Base-by-base conservation (phyloP, 2,113 vertebrate genomes). In the Hippolais icterina region DNA sequence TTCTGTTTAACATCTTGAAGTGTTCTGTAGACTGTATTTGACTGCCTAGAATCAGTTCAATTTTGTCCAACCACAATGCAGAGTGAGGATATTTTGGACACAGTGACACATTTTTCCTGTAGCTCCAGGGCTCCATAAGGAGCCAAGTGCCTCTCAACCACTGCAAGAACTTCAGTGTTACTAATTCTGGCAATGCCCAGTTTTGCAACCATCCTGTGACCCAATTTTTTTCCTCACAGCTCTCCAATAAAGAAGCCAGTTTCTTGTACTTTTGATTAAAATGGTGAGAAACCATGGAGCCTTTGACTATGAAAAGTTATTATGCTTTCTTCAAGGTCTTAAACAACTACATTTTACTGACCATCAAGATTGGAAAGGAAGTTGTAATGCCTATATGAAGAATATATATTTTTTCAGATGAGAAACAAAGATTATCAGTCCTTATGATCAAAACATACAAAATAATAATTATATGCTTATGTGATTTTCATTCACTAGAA, bases 1-100 rank as follows among this genome's bases (percentile, higher is more conserved):
- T 63, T 54, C 41, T 86, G 7, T 78, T 81, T 53, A 66, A 37
- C 1, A 24, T 7, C 20, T 13, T 54, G 11, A 81, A 84, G 22
- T 13, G 44, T 46, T 90, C 59, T 93, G 39, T 33, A 60, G 2
- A 23, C 5, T 3, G 0, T 15, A 41, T 53, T 46, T 46, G 20
- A 50, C 14, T 72, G 22, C 8, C 31, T 15, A 70, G 29, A 56
- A 87, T 50, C n/a, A 65, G 76, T n/a, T 21, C 15, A 35, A 46
- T 20, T 91, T 75, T 66, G 49, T 82, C 89, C 86, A 95, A 75
- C 71, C 64, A 91, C 2, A 15, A 93, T 60, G 41, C 28, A 76
- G 93, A 91, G n/a, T 63, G 87, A 96, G n/a, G 66, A 9, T 75
- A 86, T 86, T 89, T 87, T 87, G 33, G 54, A 78, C 15, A 71